Conservation (phyloP, 2,888 invertebrate genomes). For the Biston stratarius region DNA sequence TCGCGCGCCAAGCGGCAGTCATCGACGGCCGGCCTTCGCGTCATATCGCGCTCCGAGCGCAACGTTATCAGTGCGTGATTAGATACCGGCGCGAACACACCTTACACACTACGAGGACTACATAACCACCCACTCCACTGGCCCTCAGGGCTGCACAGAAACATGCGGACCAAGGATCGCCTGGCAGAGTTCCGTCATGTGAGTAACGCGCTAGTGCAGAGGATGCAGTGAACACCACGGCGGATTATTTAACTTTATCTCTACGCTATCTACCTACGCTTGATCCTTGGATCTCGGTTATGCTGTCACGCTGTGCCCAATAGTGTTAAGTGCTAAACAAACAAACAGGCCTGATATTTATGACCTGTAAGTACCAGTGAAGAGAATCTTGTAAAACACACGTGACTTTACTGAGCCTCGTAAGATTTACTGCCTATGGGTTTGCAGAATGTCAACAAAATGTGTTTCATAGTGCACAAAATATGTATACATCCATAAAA, state of each 20-base stretch:
- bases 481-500: background rate
- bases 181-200: slow-evolving; percentile 76
- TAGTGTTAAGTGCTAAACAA: slow-evolving; percentile 36
- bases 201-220: slow-evolving; percentile 48
- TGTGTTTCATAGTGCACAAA: background rate
- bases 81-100: slow-evolving; percentile 71
- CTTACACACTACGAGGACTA: slow-evolving; percentile 40
- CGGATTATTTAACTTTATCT: background rate
- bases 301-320: slow-evolving; percentile 17
- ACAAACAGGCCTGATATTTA: slow-evolving; percentile 21
- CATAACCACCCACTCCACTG: background rate
- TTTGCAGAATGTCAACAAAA: background rate
- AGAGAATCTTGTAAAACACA: background rate
- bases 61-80: slow-evolving; percentile 61
- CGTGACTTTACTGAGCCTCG: slow-evolving; percentile 1
- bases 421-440: background rate
- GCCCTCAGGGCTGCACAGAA: background rate
- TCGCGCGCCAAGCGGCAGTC: slow-evolving; percentile 11
- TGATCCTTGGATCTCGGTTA: slow-evolving; percentile 17
- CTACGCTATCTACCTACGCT: slow-evolving; percentile 8
- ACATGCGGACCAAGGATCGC: slow-evolving; percentile 78
- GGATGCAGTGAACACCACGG: background rate
- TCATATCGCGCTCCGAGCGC: slow-evolving; percentile 25
- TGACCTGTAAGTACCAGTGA: background rate
- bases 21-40: slow-evolving; percentile 7